phyloP scores from a whole-genome alignment of 2,113 vertebrate species.

The Lanius ludovicianus region DNA sequence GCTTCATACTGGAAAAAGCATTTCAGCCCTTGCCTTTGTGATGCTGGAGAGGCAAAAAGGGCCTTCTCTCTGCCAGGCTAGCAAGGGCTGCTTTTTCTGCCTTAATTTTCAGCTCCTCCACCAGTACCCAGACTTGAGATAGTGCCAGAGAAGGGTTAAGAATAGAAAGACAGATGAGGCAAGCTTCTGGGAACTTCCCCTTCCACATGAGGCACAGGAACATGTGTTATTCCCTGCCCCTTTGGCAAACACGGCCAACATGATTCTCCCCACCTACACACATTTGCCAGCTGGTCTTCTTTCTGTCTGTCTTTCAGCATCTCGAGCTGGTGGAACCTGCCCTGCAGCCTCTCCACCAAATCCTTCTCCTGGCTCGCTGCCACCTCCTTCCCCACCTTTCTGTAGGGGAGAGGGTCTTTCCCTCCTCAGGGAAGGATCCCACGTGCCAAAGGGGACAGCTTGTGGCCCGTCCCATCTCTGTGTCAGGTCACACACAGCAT shows the following conservation, averaged over 20 bases:
- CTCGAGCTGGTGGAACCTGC: neutral
- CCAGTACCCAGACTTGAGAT: neutral
- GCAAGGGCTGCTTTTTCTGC: neutral
- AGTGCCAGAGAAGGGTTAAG: constrained; percentile 37
- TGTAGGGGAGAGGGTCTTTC: neutral
- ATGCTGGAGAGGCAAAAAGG: neutral
- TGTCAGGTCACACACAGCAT: fast-evolving
- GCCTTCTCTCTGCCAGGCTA: neutral
- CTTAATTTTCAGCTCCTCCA: neutral
- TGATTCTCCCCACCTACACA: constrained; percentile 14
- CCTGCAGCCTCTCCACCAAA: neutral
- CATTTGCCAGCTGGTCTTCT: neutral
- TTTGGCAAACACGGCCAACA: neutral
- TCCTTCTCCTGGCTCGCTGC: neutral
- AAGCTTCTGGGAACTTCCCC: constrained; percentile 55
- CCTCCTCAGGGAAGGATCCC: fast-evolving
- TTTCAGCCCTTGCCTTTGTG: fast-evolving
- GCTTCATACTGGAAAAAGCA: neutral
- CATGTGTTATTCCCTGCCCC: constrained; percentile 42
- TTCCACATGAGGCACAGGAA: neutral
- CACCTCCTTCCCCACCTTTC: neutral
- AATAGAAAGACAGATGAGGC: constrained; percentile 40
- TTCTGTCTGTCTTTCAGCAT: neutral
- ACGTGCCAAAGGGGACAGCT: neutral
- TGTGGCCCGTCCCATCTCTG: neutral